Evolutionary conservation across 1,140 invertebrate species (phyloP).

Genomic region (Semibalanus balanoides): DNA sequence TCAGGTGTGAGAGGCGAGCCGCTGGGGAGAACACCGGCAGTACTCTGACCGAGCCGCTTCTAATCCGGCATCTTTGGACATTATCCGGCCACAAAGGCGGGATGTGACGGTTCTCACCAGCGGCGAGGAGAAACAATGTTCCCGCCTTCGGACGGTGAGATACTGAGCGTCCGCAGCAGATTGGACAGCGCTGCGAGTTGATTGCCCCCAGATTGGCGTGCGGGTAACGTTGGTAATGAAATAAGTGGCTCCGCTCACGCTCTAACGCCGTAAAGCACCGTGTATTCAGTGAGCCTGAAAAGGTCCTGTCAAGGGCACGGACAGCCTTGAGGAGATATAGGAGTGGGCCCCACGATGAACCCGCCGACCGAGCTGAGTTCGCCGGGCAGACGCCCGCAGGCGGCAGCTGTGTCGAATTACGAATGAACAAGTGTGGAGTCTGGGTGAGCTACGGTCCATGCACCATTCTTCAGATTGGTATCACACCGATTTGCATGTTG

Average conservation of each 20-base stretch:
- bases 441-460: too few species aligned
- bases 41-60: neutral
- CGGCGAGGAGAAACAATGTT: neutral
- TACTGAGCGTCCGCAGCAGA: neutral
- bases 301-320: neutral
- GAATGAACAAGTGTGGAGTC: too few species aligned
- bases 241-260: neutral
- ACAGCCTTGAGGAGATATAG: too few species aligned
- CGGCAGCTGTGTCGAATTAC: too few species aligned
- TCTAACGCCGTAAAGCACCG: neutral
- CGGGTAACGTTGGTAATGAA: neutral
- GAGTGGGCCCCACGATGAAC: too few species aligned
- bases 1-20: too few species aligned
- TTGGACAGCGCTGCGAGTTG: neutral
- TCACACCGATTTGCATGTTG: too few species aligned
- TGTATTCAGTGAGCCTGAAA: neutral
- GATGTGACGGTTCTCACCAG: neutral
- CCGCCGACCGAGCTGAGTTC: too few species aligned
- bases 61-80: neutral
- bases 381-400: too few species aligned
- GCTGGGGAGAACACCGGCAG: too few species aligned
- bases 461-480: too few species aligned
- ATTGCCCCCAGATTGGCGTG: neutral
- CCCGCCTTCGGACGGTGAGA: neutral
- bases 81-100: neutral